Evolutionary conservation across 30 jellyfish, hydroid and myxozoan genomes (phyloP), one percentile per base, ranked within the genome.

Genomic region (Phacellophora camtschatica): DNA sequence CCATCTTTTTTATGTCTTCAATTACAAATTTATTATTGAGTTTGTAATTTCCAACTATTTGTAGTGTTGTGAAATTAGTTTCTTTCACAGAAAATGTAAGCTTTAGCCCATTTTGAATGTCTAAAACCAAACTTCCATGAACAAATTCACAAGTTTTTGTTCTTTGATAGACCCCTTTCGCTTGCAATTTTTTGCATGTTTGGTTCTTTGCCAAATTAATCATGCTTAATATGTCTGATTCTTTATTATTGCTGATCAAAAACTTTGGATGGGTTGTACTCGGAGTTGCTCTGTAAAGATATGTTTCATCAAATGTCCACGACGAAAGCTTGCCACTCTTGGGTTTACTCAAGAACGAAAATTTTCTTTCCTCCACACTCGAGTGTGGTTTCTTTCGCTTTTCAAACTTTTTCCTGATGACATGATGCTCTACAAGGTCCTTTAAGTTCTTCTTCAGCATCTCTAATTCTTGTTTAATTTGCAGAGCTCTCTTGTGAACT

Each of bases 61-160:
- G 65, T 0, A 33, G 6, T 10, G 71, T 16, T 2, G 28, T 37
- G 20, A 24, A 31, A 13, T 36, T 39, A 24, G 18, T 24, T 12
- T 25, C 42, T 48, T 55, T 45, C 66, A 80, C 13, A 32, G 66
- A 49, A 13, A 80, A 66, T 20, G 77, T 34, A 24, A 80, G 45
- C 20, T 43, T 16, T 4, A 80, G 68, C 29, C 91, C 91, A 3
- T 42, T 32, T 9, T 25, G 12, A 15, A 65, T 31, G 56, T 80
- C 78, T 18, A 66, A 32, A 9, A 22, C 36, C 32, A 80, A 37
- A 55, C 76, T 51, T 16, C 91, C 91, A 19, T 80, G 91, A 20
- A 64, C 30, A 8, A 80, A 58, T 2, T 39, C 77, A 51, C 91
- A 80, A 18, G 29, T 15, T 16, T 49, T 49, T 2, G 67, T 72